Evolutionary conservation across 2,797 vertebrate species (phyloP), one percentile per base, ranked within the genome.

Genomic region (Numenius phaeopus): DNA sequence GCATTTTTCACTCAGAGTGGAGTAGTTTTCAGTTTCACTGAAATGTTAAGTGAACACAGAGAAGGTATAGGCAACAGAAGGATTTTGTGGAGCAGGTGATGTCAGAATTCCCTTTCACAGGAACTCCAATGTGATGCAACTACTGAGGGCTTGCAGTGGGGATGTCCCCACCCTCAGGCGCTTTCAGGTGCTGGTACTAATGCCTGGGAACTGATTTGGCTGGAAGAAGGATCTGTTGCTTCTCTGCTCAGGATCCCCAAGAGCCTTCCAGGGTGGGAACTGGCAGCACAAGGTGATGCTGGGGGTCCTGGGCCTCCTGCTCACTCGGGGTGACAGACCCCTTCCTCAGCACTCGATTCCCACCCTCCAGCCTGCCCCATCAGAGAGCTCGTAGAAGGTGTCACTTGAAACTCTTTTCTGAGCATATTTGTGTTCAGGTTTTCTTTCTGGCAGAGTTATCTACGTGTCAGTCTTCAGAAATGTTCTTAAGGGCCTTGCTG

Each of bases 351-450:
- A 27, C 29, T 55, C 6, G 0, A 0, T 37, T 86, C 24, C 67
- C 39, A 42, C 37, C 0, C 59, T 58, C 39, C 42, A n/a, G 3
- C 57, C 24, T 54, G 52, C 6, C 24, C 34, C 16, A 2, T 24
- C 22, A 7, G 18, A 23, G 50, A 69, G 10, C n/a, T 59, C 1
- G 0, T 5, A 37, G 40, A 39, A 29, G 22, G 8, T 50, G 18
- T 50, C 44, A 9, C 0, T 14, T 5, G 39, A 75, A 54, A 44
- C 14, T 50, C 39, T 58, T 46, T 61, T 34, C 50, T 32, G 49
- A 55, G 50, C 4, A 0, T 52, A 18, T 54, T 47, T 30, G 24
- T 55, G 37, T 29, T 20, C 2, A 7, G 9, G 32, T 86, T 89
- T 61, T 37, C 62, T 23, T 37, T 57, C 57, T 46, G 19, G 22